Conservation (phyloP, 2,113 vertebrate genomes). For the Zeus faber region DNA sequence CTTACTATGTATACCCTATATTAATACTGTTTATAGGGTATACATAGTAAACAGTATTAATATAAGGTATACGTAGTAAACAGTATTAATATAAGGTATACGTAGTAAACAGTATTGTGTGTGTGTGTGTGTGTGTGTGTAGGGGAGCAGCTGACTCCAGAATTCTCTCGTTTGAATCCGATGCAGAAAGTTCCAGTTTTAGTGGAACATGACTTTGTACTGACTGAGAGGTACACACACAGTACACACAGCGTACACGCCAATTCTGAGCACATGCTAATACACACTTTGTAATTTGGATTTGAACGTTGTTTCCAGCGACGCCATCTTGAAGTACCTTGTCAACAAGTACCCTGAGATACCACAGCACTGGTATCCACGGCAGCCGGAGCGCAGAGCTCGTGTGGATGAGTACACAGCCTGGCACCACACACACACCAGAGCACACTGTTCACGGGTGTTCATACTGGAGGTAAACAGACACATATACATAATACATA, state of each 20-base stretch:
- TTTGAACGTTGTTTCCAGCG: conserved; percentile 42
- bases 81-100: too few species aligned
- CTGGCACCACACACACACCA: conserved; percentile 75
- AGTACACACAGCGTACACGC: too few species aligned
- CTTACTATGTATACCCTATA: too few species aligned
- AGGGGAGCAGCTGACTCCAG: conserved; percentile 66
- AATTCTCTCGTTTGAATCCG: conserved; percentile 69
- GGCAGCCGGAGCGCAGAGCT: conserved; percentile 58
- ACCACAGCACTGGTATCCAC: conserved; percentile 76
- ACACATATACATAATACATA: background rate
- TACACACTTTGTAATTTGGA: background rate
- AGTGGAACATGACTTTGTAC: conserved; percentile 64
- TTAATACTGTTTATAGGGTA: too few species aligned
- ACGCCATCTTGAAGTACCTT: conserved; percentile 77
- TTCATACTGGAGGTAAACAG: conserved; percentile 68
- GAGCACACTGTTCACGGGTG: conserved; percentile 60
- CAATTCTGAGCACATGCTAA: background rate
- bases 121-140: background rate
- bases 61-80: too few species aligned
- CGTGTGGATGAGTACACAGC: conserved; percentile 75
- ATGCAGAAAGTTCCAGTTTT: conserved; percentile 77
- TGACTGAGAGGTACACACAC: conserved; percentile 72
- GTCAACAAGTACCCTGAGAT: conserved; percentile 42
- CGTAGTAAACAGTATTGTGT: background rate
- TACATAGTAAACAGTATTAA: too few species aligned